Evolutionary conservation across 1,140 invertebrate genomes (phyloP).

Genomic region (Aphaenogaster rudis): DNA sequence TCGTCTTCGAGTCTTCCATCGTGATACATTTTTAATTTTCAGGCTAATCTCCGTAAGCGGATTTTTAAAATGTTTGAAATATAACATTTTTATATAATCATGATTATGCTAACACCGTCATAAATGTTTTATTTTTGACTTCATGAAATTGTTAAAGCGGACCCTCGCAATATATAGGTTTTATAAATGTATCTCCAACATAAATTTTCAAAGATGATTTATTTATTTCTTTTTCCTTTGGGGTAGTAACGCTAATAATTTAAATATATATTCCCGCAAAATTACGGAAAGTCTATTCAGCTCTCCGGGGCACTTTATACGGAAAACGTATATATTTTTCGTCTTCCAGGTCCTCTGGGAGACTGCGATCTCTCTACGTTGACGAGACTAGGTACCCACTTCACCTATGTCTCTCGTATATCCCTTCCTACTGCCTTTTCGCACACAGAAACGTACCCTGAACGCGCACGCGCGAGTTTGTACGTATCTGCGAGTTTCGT

Average conservation of each 20-base stretch:
- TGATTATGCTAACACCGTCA: not conserved
- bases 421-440: conserved; percentile 26
- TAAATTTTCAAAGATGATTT: not conserved
- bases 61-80: not conserved
- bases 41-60: conserved; percentile 24
- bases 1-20: not conserved
- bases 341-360: conserved; percentile 70
- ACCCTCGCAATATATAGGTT: not conserved
- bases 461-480: conserved; percentile 42
- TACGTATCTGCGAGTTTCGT: conserved; percentile 69
- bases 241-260: conserved; percentile 29
- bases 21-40: conserved; percentile 35
- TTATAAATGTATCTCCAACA: not conserved
- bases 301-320: conserved; percentile 45
- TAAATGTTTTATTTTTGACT: not conserved
- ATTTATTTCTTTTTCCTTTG: not conserved
- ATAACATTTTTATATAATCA: not conserved
- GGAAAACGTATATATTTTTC: conserved; percentile 70
- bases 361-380: conserved; percentile 73
- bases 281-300: conserved; percentile 52
- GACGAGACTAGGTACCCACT: conserved; percentile 74
- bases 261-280: conserved; percentile 21
- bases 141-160: not conserved
- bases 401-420: conserved; percentile 71
- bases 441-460: conserved; percentile 22